phyloP scores from a whole-genome alignment of 1,140 invertebrate genomes.

The Neodiprion fabricii region DNA sequence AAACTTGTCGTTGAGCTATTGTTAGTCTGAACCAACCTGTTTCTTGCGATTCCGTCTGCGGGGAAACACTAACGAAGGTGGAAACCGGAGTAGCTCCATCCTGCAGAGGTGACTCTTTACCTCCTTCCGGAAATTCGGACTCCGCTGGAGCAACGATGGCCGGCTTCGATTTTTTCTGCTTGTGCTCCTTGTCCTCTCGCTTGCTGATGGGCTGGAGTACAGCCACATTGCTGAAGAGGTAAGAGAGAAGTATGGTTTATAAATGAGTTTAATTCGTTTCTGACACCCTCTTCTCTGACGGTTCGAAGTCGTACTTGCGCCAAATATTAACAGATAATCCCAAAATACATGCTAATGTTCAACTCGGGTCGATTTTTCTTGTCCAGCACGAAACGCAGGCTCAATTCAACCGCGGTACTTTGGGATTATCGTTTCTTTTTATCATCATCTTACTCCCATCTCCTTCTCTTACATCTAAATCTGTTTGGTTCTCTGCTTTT shows the following conservation, averaged over 20 bases:
- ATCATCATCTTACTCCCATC: no score
- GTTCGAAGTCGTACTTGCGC: neutral
- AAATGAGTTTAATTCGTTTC: neutral
- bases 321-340: conserved; percentile 13
- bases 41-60: conserved; percentile 23
- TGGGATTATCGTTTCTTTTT: no score
- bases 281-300: neutral
- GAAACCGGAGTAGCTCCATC: neutral
- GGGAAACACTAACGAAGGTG: neutral
- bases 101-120: neutral
- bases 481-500: no score
- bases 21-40: conserved; percentile 42
- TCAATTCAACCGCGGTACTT: neutral
- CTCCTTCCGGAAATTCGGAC: conserved; percentile 9
- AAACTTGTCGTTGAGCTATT: neutral
- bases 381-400: neutral
- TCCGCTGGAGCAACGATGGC: conserved; percentile 31
- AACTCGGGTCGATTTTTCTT: neutral
- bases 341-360: neutral
- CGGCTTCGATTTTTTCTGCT: conserved; percentile 61
- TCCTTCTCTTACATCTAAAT: no score
- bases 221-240: conserved; percentile 49
- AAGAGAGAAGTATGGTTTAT: neutral
- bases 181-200: conserved; percentile 60
- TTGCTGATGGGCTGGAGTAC: conserved; percentile 54